Evolutionary conservation across 2,888 invertebrate species (phyloP).

Genomic region (Lydus trimaculatus): DNA sequence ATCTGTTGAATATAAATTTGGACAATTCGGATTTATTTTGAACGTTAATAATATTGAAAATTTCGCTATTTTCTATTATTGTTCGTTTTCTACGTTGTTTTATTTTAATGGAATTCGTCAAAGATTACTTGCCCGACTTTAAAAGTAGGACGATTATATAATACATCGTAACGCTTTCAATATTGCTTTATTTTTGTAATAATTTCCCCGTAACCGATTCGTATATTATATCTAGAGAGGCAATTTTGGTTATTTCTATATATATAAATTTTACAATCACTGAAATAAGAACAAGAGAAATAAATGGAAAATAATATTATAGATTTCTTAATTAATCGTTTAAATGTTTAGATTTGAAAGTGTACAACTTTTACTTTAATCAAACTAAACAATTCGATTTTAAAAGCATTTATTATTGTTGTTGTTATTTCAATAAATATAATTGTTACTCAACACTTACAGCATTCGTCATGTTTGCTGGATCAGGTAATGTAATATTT

Average conservation of each 20-base stretch:
- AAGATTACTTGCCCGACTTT: constrained; percentile 22
- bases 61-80: neutral
- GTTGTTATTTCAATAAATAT: neutral
- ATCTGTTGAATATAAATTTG: neutral
- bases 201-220: neutral
- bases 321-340: neutral
- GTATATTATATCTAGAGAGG: neutral
- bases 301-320: neutral
- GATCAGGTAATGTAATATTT: neutral
- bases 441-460: neutral
- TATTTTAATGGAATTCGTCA: neutral
- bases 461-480: constrained; percentile 3
- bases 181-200: constrained; percentile 22
- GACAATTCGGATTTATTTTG: neutral
- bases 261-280: neutral
- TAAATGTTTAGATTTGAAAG: neutral
- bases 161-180: constrained; percentile 26
- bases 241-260: neutral
- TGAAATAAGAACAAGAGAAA: neutral
- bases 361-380: constrained; percentile 1
- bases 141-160: constrained; percentile 31
- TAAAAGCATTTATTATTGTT: neutral
- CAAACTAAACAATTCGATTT: neutral
- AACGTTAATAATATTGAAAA: neutral
- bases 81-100: neutral